These are phyloP conservation scores for Drosophila busckii DNA, from an alignment of 1,140 invertebrate species.

Conservation along the genomic window DNA sequence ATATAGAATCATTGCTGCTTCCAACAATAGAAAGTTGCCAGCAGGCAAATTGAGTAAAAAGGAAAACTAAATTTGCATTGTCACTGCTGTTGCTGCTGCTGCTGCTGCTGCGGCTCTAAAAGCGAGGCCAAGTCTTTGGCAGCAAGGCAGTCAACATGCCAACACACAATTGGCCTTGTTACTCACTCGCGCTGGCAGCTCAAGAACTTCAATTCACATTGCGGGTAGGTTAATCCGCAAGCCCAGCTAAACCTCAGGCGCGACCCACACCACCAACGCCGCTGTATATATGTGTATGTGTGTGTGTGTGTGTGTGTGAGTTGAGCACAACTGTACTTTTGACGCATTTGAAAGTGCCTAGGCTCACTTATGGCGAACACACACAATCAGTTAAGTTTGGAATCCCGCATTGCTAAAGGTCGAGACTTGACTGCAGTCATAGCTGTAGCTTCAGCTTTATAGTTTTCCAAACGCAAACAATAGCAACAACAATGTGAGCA, in stretches of 20 bases:
- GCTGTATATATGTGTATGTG: no score
- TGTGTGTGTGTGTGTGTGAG: background rate
- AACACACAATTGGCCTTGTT: constrained; percentile 39
- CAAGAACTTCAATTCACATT: constrained; percentile 26
- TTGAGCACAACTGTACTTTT: constrained; percentile 42
- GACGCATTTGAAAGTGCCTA: constrained; percentile 49
- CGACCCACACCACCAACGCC: constrained; percentile 6
- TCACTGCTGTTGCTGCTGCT: no score
- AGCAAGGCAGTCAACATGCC: constrained; percentile 29
- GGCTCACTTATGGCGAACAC: constrained; percentile 35
- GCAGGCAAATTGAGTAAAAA: no score
- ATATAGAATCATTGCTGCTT: no score
- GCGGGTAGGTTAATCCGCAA: background rate
- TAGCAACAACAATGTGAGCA: constrained; percentile 31
- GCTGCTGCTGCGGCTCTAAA: no score
- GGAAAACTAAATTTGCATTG: constrained; percentile 14
- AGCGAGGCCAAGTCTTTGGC: constrained; percentile 7
- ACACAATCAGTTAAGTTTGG: constrained; percentile 35
- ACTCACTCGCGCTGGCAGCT: constrained; percentile 20
- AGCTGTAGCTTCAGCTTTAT: constrained; percentile 31
- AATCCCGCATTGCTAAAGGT: constrained; percentile 45
- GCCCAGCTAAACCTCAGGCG: background rate
- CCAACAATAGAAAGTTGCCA: no score
- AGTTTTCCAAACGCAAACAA: constrained; percentile 3
- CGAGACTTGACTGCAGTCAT: constrained; percentile 46